Conservation (phyloP, 2,113 vertebrate genomes). For the Ageneiosus marmoratus region DNA sequence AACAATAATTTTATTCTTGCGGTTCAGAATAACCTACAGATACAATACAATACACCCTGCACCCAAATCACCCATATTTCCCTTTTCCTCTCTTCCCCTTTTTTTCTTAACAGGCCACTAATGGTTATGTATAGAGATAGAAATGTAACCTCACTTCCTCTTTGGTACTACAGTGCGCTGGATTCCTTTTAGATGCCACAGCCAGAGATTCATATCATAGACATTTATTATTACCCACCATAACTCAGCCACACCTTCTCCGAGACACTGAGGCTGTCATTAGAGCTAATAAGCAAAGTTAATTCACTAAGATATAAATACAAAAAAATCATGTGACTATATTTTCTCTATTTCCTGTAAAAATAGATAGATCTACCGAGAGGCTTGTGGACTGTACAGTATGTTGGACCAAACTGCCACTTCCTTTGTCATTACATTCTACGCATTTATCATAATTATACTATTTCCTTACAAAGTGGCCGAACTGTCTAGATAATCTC, state of each 20-base stretch:
- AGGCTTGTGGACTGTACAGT: neutral
- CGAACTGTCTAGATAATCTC: slow-evolving; percentile 10
- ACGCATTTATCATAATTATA: slow-evolving; percentile 65
- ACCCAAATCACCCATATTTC: slow-evolving; percentile 12
- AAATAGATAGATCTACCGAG: neutral
- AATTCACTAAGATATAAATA: neutral
- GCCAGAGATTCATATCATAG: slow-evolving; percentile 4
- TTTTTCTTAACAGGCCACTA: slow-evolving; percentile 8
- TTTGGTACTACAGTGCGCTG: neutral
- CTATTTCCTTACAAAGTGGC: slow-evolving; percentile 56
- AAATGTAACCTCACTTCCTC: slow-evolving; percentile 26
- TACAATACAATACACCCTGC: neutral
- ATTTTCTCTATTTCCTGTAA: neutral
- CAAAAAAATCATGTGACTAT: neutral
- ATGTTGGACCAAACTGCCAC: slow-evolving; percentile 57
- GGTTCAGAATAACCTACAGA: neutral
- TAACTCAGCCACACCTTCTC: slow-evolving; percentile 17
- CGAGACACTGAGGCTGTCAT: neutral
- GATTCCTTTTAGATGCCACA: neutral
- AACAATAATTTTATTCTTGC: neutral
- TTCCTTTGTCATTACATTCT: slow-evolving; percentile 65
- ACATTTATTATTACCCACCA: slow-evolving; percentile 1
- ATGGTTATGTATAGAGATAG: neutral
- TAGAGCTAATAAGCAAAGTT: neutral
- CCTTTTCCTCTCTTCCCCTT: slow-evolving; percentile 1